Evolutionary conservation across 2,113 vertebrate genomes (phyloP), one percentile per base, ranked within the genome.

Genomic region (Gadus macrocephalus): DNA sequence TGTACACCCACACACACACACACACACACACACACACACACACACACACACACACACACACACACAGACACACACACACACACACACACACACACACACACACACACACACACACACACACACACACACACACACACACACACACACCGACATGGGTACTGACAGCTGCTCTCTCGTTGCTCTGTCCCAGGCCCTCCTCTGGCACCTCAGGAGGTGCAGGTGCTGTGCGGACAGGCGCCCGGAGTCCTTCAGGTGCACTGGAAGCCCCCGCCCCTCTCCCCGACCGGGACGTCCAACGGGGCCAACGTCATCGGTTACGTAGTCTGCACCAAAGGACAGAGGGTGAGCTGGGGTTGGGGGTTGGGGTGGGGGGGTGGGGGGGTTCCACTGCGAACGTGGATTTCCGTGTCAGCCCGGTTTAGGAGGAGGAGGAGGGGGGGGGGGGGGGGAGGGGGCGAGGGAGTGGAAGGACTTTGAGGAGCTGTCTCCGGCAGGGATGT

Each of bases 271-370:
- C n/a, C 72, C 0, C 92, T 98, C 79, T 93, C 95, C 0, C 85
- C 93, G 2, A 83, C 92, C 0, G 96, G 97, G 67, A 93, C 94
- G 1, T 99, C 97, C 60, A 96, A 97, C 0, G 97, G 96, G 1
- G 97, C 96, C 72, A 93, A 68, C 0, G 96, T 99, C 16, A 95
- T 95, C 0, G 97, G 97, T 65, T 99, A 98, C 0, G 94, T 92
- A 16, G 95, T 99, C 58, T 99, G 95, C 31, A 96, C 93, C 6
- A 95, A 94, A 85, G 96, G 95, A 75, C 95, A 98, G 83, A 93
- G 90, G 95, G 97, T 99, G 87, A 92, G 81, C 61, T 49, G 42
- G 68, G 27, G 42, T 59, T 7, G 62, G 20, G 19, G 59, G 9
- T 20, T 20, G 20, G 20, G 20, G 20, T 20, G 20, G 59, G 9